Evolutionary conservation across 2,113 vertebrate genomes (phyloP).

Genomic region (Rhineura floridana): DNA sequence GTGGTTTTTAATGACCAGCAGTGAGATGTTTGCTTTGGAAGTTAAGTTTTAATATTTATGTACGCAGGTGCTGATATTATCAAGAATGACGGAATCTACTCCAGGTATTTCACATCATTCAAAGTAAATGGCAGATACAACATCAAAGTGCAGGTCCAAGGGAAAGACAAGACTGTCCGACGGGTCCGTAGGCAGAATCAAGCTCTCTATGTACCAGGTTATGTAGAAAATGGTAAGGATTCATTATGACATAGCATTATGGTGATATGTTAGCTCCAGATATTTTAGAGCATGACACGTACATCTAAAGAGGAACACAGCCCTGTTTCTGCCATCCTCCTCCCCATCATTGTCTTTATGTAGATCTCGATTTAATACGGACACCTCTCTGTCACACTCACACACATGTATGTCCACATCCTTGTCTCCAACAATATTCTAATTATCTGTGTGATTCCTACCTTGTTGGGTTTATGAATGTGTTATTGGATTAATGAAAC

Average conservation of each 20-base stretch:
- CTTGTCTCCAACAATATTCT: neutral
- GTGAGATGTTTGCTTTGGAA: neutral
- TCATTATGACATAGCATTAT: neutral
- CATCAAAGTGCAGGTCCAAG: slow-evolving; percentile 72
- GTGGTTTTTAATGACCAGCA: neutral
- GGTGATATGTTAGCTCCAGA: too few species aligned
- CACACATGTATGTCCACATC: neutral
- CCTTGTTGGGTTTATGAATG: too few species aligned
- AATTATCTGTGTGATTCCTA: neutral
- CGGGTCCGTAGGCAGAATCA: slow-evolving; percentile 36
- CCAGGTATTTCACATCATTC: slow-evolving; percentile 72
- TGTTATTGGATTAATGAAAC: too few species aligned
- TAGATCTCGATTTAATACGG: neutral
- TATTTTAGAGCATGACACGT: too few species aligned
- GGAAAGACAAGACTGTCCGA: slow-evolving; percentile 37
- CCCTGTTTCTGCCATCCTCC: neutral
- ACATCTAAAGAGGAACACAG: neutral
- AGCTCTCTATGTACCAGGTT: slow-evolving; percentile 70
- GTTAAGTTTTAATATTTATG: slow-evolving; percentile 47
- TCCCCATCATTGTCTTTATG: neutral
- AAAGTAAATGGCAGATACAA: slow-evolving; percentile 69
- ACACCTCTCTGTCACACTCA: neutral
- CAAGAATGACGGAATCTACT: slow-evolving; percentile 77
- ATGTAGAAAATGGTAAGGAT: slow-evolving; percentile 69
- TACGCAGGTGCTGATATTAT: slow-evolving; percentile 72